phyloP scores from a whole-genome alignment of 2,113 vertebrate genomes.

The Onychostoma macrolepis region DNA sequence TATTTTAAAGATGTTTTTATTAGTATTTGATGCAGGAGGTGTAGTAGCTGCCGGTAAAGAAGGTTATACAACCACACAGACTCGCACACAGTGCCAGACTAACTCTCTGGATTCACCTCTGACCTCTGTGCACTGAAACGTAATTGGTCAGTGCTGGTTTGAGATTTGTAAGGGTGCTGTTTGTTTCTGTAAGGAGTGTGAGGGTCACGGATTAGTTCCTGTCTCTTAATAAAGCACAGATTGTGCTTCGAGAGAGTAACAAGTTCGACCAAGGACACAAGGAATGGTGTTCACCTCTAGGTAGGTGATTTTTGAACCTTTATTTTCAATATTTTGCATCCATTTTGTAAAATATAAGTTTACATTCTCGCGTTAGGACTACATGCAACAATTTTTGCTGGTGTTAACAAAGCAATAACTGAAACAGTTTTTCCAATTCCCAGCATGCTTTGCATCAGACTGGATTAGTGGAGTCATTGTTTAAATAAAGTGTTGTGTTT shows the following conservation, averaged over 20 bases:
- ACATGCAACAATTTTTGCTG: neutral
- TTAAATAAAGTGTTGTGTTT: neutral
- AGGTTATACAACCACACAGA: neutral
- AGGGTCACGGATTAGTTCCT: constrained; percentile 43
- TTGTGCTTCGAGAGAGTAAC: neutral
- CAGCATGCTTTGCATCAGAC: neutral
- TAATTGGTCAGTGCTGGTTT: constrained; percentile 33
- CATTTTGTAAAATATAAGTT: neutral
- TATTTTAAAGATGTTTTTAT: neutral
- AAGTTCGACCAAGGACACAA: neutral
- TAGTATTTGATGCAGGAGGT: neutral
- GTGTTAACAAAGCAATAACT: neutral
- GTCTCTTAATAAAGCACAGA: constrained; percentile 38
- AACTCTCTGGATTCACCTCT: constrained; percentile 1
- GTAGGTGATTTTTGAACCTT: neutral
- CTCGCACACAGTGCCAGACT: neutral
- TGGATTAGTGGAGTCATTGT: neutral
- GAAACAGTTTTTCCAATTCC: neutral
- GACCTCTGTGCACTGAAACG: constrained; percentile 7
- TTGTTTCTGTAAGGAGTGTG: constrained; percentile 43
- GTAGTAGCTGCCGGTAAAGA: neutral
- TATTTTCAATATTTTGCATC: neutral
- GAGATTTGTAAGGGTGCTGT: constrained; percentile 34
- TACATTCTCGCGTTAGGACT: neutral
- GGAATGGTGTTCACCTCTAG: neutral